These are phyloP conservation scores for Colaptes auratus DNA, from an alignment of 2,113 vertebrate species.

Conservation along the genomic window DNA sequence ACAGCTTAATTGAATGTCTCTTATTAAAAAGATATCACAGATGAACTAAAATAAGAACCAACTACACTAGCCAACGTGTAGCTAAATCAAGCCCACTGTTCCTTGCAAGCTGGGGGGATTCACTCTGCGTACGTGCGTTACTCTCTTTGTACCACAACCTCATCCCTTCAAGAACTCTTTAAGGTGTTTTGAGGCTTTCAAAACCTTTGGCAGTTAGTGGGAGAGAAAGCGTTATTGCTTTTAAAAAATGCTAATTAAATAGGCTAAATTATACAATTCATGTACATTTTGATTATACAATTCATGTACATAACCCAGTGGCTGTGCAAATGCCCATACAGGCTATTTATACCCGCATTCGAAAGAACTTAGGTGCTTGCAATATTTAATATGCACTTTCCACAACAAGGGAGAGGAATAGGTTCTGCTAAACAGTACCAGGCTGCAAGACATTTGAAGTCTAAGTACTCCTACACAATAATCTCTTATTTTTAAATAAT, in stretches of 20 bases:
- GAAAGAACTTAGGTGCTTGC: neutral
- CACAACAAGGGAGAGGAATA: fast-evolving
- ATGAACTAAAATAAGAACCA: slow-evolving; percentile 35
- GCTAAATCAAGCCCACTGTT: slow-evolving; percentile 35
- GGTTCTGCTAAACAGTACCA: neutral
- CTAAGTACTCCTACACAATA: neutral
- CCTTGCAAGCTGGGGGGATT: neutral
- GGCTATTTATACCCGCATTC: neutral
- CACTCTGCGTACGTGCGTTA: fast-evolving
- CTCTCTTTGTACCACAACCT: neutral
- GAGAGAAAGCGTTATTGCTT: neutral
- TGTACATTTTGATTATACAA: neutral
- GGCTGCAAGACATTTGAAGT: neutral
- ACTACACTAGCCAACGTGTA: slow-evolving; percentile 6
- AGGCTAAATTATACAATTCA: neutral
- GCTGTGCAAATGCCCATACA: neutral
- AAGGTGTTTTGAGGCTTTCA: neutral
- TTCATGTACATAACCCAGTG: neutral
- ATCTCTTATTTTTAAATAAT: neutral
- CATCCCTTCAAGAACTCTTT: neutral
- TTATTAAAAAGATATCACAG: slow-evolving; percentile 52
- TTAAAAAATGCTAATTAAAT: neutral
- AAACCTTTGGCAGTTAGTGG: neutral
- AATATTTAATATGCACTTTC: neutral
- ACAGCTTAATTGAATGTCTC: slow-evolving; percentile 59